Percentiles rank a stretch among this genome's conserved stretches.
phyloP scores from a whole-genome alignment of 2,888 invertebrate species.

The Busseola fusca region DNA sequence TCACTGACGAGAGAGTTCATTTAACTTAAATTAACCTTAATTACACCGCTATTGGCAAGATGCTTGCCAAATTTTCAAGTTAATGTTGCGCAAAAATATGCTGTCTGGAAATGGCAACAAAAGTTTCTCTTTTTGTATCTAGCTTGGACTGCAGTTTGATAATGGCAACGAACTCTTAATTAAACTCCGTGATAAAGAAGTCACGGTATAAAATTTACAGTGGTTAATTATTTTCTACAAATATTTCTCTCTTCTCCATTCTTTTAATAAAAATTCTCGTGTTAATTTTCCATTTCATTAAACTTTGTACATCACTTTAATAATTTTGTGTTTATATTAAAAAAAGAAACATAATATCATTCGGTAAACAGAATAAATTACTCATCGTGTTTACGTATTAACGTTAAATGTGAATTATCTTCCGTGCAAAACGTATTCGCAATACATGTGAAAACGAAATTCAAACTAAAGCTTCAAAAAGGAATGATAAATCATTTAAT shows the following conservation, averaged over 20 bases:
- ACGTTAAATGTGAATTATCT: conserved; percentile 13
- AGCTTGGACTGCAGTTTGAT: conserved; percentile 24
- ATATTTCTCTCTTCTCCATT: not conserved
- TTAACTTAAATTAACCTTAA: conserved; percentile 59
- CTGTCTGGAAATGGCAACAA: conserved; percentile 29
- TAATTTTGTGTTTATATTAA: not conserved
- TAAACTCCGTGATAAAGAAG: conserved; percentile 14
- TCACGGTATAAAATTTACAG: not conserved
- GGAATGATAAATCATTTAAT: conserved; percentile 15
- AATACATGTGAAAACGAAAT: conserved; percentile 17
- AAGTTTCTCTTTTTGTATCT: conserved; percentile 42
- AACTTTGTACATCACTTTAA: not conserved
- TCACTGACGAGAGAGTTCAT: conserved; percentile 48
- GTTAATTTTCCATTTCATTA: conserved; percentile 1
- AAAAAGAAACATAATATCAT: conserved; percentile 6
- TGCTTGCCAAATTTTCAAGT: conserved; percentile 55
- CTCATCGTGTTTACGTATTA: conserved; percentile 5
- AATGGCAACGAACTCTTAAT: conserved; percentile 24
- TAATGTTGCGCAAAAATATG: conserved; percentile 49
- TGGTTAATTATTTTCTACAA: conserved; percentile 3
- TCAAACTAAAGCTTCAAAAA: conserved; percentile 23
- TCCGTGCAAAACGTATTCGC: not conserved
- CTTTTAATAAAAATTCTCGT: conserved; percentile 1
- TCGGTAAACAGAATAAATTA: conserved; percentile 4
- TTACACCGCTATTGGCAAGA: conserved; percentile 50